A percentile compares a stretch with the other conserved stretches of the same genome.
These are phyloP conservation scores for Halcyon badia DNA, from an alignment of 2,797 vertebrate genomes.

Conservation along the genomic window DNA sequence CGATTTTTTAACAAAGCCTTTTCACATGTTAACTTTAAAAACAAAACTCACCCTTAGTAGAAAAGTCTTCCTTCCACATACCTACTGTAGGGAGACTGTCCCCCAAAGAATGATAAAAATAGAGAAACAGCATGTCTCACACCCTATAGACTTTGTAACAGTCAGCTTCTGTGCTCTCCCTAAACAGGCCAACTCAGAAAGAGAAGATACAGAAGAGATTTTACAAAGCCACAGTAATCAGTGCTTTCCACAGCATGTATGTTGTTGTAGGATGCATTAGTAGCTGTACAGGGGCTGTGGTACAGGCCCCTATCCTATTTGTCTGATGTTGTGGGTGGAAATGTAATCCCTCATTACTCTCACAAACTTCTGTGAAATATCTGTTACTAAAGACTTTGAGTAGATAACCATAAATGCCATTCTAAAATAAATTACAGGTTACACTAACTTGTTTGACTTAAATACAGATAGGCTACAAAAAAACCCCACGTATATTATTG, in stretches of 20 bases:
- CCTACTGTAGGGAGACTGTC: background rate
- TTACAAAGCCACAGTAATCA: background rate
- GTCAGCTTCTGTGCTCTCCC: background rate
- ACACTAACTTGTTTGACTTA: background rate
- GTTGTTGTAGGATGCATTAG: background rate
- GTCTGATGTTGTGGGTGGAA: background rate
- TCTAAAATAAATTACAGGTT: conserved; percentile 15
- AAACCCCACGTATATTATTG: background rate
- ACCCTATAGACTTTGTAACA: background rate
- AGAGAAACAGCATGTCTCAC: background rate
- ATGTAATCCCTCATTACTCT: background rate
- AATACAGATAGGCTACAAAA: background rate
- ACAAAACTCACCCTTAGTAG: background rate
- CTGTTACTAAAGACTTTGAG: background rate
- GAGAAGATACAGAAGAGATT: background rate
- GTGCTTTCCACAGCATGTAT: background rate
- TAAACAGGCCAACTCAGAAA: background rate
- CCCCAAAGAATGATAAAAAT: background rate
- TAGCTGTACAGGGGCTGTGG: background rate
- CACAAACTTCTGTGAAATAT: background rate
- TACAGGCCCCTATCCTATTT: background rate
- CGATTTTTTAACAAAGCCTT: background rate
- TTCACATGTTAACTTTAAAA: background rate
- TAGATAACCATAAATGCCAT: background rate
- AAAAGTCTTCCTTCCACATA: background rate